These are phyloP conservation scores for Nebria salina DNA, from an alignment of 2,888 invertebrate genomes.

Conservation along the genomic window DNA sequence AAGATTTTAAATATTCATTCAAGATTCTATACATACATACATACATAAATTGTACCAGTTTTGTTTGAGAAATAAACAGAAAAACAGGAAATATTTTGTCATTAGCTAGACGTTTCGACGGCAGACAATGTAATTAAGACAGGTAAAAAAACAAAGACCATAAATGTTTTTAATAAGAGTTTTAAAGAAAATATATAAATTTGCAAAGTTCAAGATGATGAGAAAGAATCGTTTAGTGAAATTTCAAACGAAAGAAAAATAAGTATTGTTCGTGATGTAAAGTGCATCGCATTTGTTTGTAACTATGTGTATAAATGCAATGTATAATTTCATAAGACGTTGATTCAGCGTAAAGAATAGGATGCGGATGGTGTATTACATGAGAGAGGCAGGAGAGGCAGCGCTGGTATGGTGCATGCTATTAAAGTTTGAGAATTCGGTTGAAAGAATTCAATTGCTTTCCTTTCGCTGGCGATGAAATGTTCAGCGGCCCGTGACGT, in stretches of 20 bases:
- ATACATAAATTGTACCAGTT: too few relatives aligned
- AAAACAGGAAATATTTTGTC: too few relatives aligned
- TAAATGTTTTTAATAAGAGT: too few relatives aligned
- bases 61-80: too few relatives aligned
- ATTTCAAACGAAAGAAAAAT: neutral
- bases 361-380: neutral
- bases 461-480: conserved; percentile 21
- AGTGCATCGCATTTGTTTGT: neutral
- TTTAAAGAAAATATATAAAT: too few relatives aligned
- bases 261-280: neutral
- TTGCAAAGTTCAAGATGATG: too few relatives aligned
- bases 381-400: too few relatives aligned
- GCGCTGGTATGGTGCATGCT: conserved; percentile 8
- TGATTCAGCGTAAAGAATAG: neutral
- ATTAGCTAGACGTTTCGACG: too few relatives aligned
- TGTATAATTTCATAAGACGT: conserved; percentile 15
- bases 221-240: too few relatives aligned
- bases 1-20: too few relatives aligned
- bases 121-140: neutral
- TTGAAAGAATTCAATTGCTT: conserved; percentile 37
- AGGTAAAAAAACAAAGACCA: neutral
- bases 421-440: conserved; percentile 33
- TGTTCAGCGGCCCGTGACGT: conserved; percentile 20
- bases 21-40: too few relatives aligned
- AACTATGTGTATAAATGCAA: neutral